Evolutionary conservation across 2,888 invertebrate species (phyloP), one percentile per base, ranked within the genome.

Genomic region (Globia sparganii): DNA sequence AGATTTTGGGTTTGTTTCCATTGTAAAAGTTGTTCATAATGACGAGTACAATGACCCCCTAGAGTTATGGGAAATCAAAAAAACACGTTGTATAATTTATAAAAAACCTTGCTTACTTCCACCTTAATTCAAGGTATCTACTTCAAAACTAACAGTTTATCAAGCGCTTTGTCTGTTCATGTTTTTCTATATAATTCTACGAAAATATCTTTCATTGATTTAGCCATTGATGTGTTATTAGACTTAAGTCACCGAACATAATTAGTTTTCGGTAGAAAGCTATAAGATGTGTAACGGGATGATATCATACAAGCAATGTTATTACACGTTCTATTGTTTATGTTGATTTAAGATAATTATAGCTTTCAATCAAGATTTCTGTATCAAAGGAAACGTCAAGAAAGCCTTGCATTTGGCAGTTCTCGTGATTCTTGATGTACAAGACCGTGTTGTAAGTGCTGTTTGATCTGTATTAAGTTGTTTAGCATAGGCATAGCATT

Each of bases 351-450:
- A 53, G 28, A 6, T 11, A 40, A n/a, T 18, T 46, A 46, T 18
- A 46, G 46, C 25, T 28, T 34, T 18, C 43, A 49, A 40, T 61
- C 11, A 31, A 31, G 21, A 40, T 40, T 34, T 28, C 0, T 3
- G 3, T 77, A 46, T 34, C 49, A 40, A 4, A 6, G 11, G 6
- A 53, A 53, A 75, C 21, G 18, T 34, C 31, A 40, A n/a, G 40
- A 31, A 49, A 31, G 28, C n/a, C 5, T 49, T 53, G 31, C 49
- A 13, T 8, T 43, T 5, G 18, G 13, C 34, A 69, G 78, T 61
- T 25, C 21, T 28, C 49, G 21, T 78, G 31, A 40, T 61, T 43
- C 1, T 18, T 61, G 40, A 77, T 40, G 6, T 59, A 78, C 59
- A 70, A 43, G 59, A n/a, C 9, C 15, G 1, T 34, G 4, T 18